These are phyloP conservation scores for Heliconius aoede DNA, from an alignment of 2,888 invertebrate genomes.

Conservation along the genomic window DNA sequence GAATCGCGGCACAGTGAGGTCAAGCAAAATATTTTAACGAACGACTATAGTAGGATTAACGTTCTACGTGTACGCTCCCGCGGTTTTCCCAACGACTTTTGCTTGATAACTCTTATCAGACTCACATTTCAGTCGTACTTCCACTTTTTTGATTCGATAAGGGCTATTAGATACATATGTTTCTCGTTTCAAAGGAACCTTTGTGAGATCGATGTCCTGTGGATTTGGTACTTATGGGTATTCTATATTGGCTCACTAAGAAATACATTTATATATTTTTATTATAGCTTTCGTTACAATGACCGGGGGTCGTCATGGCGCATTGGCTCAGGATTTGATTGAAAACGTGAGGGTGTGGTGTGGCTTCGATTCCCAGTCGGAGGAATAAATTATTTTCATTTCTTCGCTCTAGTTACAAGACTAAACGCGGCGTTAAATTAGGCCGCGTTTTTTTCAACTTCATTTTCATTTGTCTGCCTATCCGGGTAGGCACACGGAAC, in stretches of 20 bases:
- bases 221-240: neutral
- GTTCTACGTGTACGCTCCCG: slow-evolving; percentile 45
- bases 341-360: no score
- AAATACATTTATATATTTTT: no score
- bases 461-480: no score
- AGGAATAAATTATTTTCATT: no score
- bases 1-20: slow-evolving; percentile 45
- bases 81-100: slow-evolving; percentile 46
- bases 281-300: no score
- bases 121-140: slow-evolving; percentile 45
- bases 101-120: slow-evolving; percentile 48
- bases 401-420: no score
- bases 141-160: slow-evolving; percentile 52
- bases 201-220: neutral
- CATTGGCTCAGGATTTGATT: no score
- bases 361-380: no score
- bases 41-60: slow-evolving; percentile 46
- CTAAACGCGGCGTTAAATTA: no score
- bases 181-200: slow-evolving; percentile 8
- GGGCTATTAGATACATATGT: slow-evolving; percentile 35
- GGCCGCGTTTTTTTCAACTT: no score
- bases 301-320: no score
- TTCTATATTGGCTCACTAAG: neutral
- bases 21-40: slow-evolving; percentile 54
- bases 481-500: no score